Conservation (phyloP, 2,113 vertebrate species). For the Urocolius indicus region DNA sequence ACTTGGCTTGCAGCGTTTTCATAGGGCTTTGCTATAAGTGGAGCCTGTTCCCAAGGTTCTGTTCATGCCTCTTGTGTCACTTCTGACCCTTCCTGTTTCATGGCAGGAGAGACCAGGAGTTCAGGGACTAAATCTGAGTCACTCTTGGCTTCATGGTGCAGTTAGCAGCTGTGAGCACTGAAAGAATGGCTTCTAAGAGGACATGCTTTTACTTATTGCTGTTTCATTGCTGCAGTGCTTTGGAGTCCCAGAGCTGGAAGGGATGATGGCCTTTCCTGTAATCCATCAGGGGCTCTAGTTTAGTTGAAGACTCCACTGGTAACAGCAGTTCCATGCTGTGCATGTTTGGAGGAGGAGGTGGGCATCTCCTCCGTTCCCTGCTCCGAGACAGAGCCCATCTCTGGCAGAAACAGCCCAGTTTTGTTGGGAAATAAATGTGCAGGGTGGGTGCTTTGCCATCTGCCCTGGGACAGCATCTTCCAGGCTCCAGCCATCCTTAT, state of each 20-base stretch:
- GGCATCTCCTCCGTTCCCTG: not conserved
- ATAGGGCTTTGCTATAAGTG: not conserved
- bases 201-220: not conserved
- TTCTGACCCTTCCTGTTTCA: not conserved
- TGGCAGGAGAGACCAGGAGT: not conserved
- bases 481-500: not conserved
- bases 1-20: not conserved
- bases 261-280: not conserved
- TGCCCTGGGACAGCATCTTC: not conserved
- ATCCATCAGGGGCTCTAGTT: not conserved
- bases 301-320: not conserved
- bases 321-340: fast-evolving
- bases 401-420: not conserved
- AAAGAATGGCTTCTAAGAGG: not conserved
- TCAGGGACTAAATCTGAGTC: not conserved
- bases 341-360: not conserved
- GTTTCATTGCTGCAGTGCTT: not conserved
- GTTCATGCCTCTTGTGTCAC: not conserved
- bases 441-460: not conserved
- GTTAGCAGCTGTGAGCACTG: not conserved
- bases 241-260: not conserved
- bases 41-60: not conserved
- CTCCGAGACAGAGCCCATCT: not conserved
- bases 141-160: not conserved
- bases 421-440: not conserved